Conservation (phyloP, 2,113 vertebrate species). For the Myrmophylax atrothorax region DNA sequence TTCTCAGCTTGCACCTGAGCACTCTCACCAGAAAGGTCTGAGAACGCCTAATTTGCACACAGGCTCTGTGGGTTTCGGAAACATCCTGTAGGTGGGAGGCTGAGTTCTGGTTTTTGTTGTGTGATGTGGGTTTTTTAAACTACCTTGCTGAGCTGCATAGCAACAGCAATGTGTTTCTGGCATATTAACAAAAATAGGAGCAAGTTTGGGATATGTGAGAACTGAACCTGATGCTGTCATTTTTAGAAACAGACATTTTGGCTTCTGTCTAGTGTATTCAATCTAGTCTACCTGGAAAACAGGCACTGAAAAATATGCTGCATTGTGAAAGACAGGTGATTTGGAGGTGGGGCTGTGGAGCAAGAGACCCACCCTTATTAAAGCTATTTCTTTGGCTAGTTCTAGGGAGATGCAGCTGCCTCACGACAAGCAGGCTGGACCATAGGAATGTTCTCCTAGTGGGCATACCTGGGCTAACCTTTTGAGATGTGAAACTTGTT, state of each 20-base stretch:
- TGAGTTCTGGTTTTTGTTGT: not conserved
- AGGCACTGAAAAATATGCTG: not conserved
- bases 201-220: not conserved
- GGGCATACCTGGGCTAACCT: not conserved
- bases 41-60: not conserved
- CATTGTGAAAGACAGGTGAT: not conserved
- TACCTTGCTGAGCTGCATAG: slow-evolving; percentile 45
- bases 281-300: not conserved
- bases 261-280: not conserved
- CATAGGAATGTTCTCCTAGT: not conserved
- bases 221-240: not conserved
- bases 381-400: not conserved
- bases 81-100: slow-evolving; percentile 32
- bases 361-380: not conserved
- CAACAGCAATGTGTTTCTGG: slow-evolving; percentile 21
- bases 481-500: not conserved
- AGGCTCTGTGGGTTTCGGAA: not conserved
- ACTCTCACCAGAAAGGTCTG: not conserved
- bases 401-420: not conserved
- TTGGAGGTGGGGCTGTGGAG: not conserved
- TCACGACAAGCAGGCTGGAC: not conserved
- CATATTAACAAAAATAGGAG: not conserved
- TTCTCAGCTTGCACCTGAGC: not conserved
- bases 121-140: not conserved
- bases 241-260: not conserved